Evolutionary conservation across 2,888 invertebrate genomes (phyloP), one percentile per base, ranked within the genome.

Genomic region (Xestia sexstrigata): DNA sequence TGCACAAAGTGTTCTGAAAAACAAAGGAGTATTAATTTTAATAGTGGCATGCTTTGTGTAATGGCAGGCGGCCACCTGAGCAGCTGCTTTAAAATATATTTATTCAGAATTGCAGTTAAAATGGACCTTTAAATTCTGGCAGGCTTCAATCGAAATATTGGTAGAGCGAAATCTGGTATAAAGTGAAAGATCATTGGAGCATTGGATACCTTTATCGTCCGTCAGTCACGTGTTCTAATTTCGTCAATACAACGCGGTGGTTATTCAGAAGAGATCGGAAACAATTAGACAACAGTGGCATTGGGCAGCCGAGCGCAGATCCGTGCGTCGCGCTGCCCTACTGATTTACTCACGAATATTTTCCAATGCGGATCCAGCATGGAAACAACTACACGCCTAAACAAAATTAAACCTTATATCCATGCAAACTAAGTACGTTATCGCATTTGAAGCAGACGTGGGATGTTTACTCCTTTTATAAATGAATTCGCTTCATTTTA

Each of bases 211-310:
- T 93, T 92, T 92, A 93, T 94, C 89, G 86, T 88, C 82, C 91
- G 87, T 91, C 93, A 94, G 93, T 95, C 94, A 94, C 93, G 93
- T 94, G 94, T 94, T 94, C 94, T 93, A 94, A 95, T 95, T 95
- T 94, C 86, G 93, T 95, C 95, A 94, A 95, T 95, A 94, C 92
- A 92, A 92, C 92, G 91, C 92, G 89, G 90, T 90, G 94, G 95
- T 94, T 94, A 94, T 95, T 94, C 94, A 94, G 94, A 92, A 91
- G 93, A 95, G 96, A 95, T 96, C 96, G 96, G 96, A 96, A 96
- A 95, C 95, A 96, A 96, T 96, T 96, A 96, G 95, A 94, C 93
- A 93, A 93, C 95, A 93, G 94, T 94, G 95, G 94, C 96, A 95
- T 93, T 95, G 96, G 93, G 90, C 96, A 96, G 91, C 95, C 92